Conservation (phyloP, 2,888 invertebrate species). For the Nezara viridula region DNA sequence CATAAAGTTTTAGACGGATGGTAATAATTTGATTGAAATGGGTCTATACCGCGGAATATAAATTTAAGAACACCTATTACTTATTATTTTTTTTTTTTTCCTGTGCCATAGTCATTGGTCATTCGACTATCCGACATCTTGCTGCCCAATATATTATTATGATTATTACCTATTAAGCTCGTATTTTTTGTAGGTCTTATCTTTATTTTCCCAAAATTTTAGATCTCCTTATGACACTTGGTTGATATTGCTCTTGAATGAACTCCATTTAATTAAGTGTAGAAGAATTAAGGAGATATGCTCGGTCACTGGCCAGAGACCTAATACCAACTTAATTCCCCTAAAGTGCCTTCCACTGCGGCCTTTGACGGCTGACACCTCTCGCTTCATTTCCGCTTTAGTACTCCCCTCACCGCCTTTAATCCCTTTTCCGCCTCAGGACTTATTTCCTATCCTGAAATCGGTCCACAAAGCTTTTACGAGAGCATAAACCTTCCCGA, state of each 20-base stretch:
- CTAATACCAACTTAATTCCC: neutral
- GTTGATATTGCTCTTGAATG: neutral
- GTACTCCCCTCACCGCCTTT: slow-evolving; percentile 70
- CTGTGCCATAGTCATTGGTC: too few relatives aligned
- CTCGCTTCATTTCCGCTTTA: slow-evolving; percentile 15
- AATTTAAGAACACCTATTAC: too few relatives aligned
- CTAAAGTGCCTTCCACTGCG: neutral
- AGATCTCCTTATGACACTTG: too few relatives aligned
- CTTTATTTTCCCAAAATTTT: too few relatives aligned
- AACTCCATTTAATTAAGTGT: neutral
- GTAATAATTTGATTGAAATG: too few relatives aligned
- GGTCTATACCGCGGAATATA: too few relatives aligned
- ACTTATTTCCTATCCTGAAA: neutral
- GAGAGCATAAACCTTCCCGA: neutral
- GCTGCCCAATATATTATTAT: too few relatives aligned
- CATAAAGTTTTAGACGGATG: too few relatives aligned
- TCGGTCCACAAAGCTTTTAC: slow-evolving; percentile 38
- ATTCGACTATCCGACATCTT: too few relatives aligned
- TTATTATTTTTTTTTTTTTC: too few relatives aligned
- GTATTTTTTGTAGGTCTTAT: too few relatives aligned
- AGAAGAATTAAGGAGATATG: neutral
- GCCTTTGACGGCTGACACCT: neutral
- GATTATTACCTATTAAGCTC: too few relatives aligned
- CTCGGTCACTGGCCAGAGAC: neutral
- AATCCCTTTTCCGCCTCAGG: slow-evolving; percentile 62